These are phyloP conservation scores for Podargus strigoides DNA, from an alignment of 2,797 vertebrate genomes.

Conservation along the genomic window DNA sequence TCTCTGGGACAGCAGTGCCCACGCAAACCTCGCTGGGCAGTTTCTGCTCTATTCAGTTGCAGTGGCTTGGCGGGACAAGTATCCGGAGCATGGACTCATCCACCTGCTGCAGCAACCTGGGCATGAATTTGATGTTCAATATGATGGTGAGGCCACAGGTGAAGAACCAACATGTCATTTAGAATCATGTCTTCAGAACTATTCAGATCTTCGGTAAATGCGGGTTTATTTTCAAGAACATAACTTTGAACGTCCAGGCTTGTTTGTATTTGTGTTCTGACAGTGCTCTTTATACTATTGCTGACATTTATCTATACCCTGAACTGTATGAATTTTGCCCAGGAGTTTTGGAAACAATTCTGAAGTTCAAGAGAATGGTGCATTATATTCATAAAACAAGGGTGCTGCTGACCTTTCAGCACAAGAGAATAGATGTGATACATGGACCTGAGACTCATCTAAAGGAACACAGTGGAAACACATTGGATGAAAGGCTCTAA, in stretches of 20 bases:
- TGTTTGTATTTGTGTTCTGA: neutral
- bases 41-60: neutral
- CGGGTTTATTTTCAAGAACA: neutral
- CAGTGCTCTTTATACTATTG: neutral
- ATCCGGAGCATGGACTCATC: neutral
- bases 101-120: neutral
- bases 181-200: neutral
- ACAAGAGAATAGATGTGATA: conserved; percentile 17
- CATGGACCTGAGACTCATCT: neutral
- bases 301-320: neutral
- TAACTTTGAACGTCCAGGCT: neutral
- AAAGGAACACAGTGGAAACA: conserved; percentile 9
- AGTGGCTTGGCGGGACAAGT: rapidly evolving
- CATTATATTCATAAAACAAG: conserved; percentile 34
- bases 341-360: neutral
- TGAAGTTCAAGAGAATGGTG: neutral
- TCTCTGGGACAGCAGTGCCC: rapidly evolving
- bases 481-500: conserved; percentile 30
- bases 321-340: neutral
- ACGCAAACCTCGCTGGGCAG: neutral
- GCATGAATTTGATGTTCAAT: neutral
- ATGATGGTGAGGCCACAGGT: rapidly evolving
- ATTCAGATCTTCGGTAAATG: neutral
- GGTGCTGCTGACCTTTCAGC: conserved; percentile 15
- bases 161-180: neutral